Evolutionary conservation across 2,888 invertebrate genomes (phyloP).

Genomic region (Pyrrhosoma nymphula): DNA sequence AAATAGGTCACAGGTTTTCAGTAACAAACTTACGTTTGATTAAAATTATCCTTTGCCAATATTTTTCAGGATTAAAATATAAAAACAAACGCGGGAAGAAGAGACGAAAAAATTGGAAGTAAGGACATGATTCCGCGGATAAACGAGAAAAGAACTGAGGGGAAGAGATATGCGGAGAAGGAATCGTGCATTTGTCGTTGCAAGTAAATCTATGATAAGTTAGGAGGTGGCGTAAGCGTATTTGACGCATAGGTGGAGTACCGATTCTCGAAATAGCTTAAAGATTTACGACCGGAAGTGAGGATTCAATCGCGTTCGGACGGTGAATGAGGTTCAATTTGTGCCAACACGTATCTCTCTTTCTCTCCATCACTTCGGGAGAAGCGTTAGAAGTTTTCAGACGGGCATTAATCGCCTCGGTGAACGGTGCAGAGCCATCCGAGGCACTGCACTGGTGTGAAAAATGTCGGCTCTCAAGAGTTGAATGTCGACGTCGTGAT

Average conservation of each 20-base stretch:
- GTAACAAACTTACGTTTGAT: too few relatives aligned
- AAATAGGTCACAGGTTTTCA: too few relatives aligned
- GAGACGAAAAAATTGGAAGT: too few relatives aligned
- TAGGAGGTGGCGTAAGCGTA: not conserved
- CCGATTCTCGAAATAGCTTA: not conserved
- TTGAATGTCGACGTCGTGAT: not conserved
- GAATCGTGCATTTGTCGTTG: not conserved
- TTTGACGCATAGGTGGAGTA: not conserved
- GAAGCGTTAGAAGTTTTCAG: not conserved
- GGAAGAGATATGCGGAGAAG: not conserved
- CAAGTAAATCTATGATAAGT: not conserved
- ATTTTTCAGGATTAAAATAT: too few relatives aligned
- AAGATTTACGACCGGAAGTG: slow-evolving; percentile 24
- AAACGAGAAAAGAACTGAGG: too few relatives aligned
- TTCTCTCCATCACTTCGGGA: not conserved
- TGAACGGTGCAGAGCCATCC: not conserved
- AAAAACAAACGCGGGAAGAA: too few relatives aligned
- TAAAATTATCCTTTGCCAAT: too few relatives aligned
- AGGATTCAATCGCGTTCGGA: slow-evolving; percentile 13
- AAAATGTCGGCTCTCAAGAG: not conserved
- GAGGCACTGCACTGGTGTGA: not conserved
- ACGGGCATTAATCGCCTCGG: not conserved
- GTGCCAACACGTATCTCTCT: slow-evolving; percentile 1
- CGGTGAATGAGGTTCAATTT: not conserved
- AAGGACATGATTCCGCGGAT: too few relatives aligned